phyloP scores from a whole-genome alignment of 2,888 invertebrate genomes.

The Agrochola litura region DNA sequence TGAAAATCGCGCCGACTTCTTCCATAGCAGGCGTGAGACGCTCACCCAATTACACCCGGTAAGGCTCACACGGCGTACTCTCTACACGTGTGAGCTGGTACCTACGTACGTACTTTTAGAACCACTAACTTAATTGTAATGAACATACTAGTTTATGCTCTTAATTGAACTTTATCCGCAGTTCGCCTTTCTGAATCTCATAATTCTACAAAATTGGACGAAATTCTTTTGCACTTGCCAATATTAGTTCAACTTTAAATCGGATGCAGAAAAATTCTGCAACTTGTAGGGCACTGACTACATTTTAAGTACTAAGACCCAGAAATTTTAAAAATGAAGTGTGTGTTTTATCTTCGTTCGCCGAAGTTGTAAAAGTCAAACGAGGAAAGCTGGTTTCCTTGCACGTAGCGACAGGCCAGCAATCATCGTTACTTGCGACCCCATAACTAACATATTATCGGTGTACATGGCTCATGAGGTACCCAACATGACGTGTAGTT shows the following conservation, averaged over 20 bases:
- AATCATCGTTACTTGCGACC: slow-evolving; percentile 65
- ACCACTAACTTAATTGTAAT: slow-evolving; percentile 47
- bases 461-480: slow-evolving; percentile 57
- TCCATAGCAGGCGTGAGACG: slow-evolving; percentile 78
- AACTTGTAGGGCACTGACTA: slow-evolving; percentile 15
- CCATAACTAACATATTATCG: slow-evolving; percentile 61
- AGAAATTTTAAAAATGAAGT: slow-evolving; percentile 40
- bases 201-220: slow-evolving; percentile 18
- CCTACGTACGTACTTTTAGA: slow-evolving; percentile 47
- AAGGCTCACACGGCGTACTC: slow-evolving; percentile 67
- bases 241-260: slow-evolving; percentile 13
- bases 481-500: slow-evolving; percentile 52
- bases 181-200: slow-evolving; percentile 4
- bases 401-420: slow-evolving; percentile 55
- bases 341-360: slow-evolving; percentile 45
- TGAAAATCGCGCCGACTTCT: slow-evolving; percentile 80
- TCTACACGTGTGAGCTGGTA: slow-evolving; percentile 36
- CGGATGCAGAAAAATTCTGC: slow-evolving; percentile 8
- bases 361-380: slow-evolving; percentile 62
- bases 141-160: slow-evolving; percentile 27
- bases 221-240: neutral
- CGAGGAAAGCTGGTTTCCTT: slow-evolving; percentile 61
- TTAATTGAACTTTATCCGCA: slow-evolving; percentile 26
- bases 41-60: slow-evolving; percentile 80
- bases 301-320: slow-evolving; percentile 24